These are phyloP conservation scores for Microplitis demolitor DNA, from an alignment of 1,140 invertebrate species.

Conservation along the genomic window DNA sequence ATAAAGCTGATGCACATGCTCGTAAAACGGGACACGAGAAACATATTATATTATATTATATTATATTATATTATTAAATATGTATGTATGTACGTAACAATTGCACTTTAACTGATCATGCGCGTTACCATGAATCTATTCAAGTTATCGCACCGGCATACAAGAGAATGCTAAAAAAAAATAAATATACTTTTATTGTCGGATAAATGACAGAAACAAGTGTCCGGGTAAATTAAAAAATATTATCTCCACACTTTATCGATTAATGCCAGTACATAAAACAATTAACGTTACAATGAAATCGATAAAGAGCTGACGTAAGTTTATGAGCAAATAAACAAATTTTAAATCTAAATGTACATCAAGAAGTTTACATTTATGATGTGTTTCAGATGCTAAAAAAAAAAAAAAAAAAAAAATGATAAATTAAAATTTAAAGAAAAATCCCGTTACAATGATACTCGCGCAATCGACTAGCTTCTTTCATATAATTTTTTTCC, in stretches of 20 bases:
- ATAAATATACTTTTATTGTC: neutral
- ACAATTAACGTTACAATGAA: too few species aligned
- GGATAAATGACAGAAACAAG: neutral
- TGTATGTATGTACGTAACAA: neutral
- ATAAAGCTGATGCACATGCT: too few species aligned
- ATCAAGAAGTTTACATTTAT: too few species aligned
- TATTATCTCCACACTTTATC: too few species aligned
- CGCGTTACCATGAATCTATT: neutral
- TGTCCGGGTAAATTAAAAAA: too few species aligned
- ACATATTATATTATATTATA: neutral
- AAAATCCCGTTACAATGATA: neutral
- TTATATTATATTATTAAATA: neutral
- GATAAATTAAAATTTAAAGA: neutral
- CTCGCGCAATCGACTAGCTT: conserved; percentile 2
- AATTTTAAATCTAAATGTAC: too few species aligned
- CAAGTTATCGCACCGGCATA: neutral
- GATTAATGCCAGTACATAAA: too few species aligned
- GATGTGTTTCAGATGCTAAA: neutral
- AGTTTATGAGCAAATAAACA: too few species aligned
- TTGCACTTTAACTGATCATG: too few species aligned
- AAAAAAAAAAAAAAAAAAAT: neutral
- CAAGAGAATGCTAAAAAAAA: neutral
- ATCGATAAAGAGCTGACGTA: too few species aligned
- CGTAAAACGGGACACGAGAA: too few species aligned
- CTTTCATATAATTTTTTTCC: neutral